Percentiles rank a stretch among this genome's conserved stretches.
phyloP scores from a whole-genome alignment of 2,888 invertebrate genomes.

The Apamea crenata region DNA sequence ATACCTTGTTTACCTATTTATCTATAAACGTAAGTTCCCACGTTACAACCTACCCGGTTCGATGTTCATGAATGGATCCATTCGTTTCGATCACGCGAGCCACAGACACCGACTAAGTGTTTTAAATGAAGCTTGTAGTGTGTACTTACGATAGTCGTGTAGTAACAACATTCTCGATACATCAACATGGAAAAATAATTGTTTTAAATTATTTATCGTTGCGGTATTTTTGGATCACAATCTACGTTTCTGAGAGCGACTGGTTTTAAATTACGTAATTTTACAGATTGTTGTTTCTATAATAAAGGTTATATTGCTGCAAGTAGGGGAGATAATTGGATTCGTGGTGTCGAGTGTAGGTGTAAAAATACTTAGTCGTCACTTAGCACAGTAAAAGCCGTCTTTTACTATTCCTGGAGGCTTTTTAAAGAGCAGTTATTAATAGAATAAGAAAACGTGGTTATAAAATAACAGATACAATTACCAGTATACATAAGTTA shows the following conservation, averaged over 20 bases:
- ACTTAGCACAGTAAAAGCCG: neutral
- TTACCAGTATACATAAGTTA: no score
- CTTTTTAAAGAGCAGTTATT: neutral
- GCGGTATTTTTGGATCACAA: conserved; percentile 22
- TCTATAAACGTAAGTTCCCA: conserved; percentile 44
- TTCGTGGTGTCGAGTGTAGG: neutral
- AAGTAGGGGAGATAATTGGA: neutral
- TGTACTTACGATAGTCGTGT: neutral
- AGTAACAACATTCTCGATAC: neutral
- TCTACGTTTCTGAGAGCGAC: conserved; percentile 7
- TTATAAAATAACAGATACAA: no score
- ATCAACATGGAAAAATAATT: neutral
- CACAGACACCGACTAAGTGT: neutral
- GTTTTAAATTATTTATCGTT: conserved; percentile 5
- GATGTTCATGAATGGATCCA: conserved; percentile 50
- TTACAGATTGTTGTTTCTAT: neutral
- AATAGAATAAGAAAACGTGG: neutral
- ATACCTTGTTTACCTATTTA: conserved; percentile 7
- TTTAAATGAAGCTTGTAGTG: conserved; percentile 1
- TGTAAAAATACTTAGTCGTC: no score
- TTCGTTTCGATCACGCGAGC: conserved; percentile 61
- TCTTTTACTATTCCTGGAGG: neutral
- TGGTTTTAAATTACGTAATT: neutral
- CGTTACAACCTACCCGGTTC: conserved; percentile 39
- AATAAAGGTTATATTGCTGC: neutral